Percentiles rank a stretch among this genome's conserved stretches.
Conservation (phyloP, 2,113 vertebrate species). For the Rhipidura dahli region DNA sequence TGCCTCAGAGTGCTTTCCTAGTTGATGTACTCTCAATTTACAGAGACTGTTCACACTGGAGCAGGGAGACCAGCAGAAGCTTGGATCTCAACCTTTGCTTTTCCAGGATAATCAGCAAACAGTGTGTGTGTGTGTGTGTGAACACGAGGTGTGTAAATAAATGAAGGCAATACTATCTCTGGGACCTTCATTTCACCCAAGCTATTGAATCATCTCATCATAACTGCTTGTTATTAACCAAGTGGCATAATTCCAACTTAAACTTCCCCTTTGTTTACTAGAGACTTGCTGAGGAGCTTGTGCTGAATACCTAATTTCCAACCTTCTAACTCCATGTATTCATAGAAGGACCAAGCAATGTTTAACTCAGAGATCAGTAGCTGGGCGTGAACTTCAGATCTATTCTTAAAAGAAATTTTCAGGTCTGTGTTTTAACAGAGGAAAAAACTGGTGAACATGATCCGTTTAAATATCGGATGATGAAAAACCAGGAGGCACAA, state of each 20-base stretch:
- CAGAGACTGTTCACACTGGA: not conserved
- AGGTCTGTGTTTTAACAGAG: not conserved
- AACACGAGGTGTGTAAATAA: conserved; percentile 17
- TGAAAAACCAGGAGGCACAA: not conserved
- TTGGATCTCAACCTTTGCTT: not conserved
- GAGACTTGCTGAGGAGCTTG: conserved; percentile 1
- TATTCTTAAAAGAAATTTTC: not conserved
- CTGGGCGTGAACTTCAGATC: not conserved
- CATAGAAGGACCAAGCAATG: not conserved
- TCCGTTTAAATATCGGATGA: not conserved
- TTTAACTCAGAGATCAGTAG: not conserved
- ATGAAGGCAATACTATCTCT: not conserved
- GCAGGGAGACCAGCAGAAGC: not conserved
- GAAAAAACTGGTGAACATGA: fast-evolving
- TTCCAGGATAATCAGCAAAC: conserved; percentile 13
- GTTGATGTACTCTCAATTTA: not conserved
- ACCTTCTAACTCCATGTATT: not conserved
- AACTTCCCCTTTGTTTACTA: conserved; percentile 57
- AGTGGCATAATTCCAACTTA: conserved; percentile 57
- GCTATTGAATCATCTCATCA: conserved; percentile 43
- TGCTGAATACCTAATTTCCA: conserved; percentile 26
- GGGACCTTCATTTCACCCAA: conserved; percentile 50
- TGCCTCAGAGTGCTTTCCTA: not conserved
- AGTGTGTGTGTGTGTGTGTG: not conserved
- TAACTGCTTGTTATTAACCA: conserved; percentile 53